Conservation (phyloP, 1,140 invertebrate species). For the Bombus sibiricus region DNA sequence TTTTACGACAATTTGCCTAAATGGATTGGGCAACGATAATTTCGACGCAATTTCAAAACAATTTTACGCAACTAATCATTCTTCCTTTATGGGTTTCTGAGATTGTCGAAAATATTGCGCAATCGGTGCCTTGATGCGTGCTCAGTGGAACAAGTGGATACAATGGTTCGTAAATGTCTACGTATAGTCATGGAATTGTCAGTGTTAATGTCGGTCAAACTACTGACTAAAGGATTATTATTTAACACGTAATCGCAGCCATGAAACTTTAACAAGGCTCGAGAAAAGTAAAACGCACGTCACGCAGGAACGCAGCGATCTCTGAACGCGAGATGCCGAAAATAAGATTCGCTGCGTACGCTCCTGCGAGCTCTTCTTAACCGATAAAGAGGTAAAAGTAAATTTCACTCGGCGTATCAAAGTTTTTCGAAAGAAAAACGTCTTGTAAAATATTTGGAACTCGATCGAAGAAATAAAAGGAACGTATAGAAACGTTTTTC, state of each 20-base stretch:
- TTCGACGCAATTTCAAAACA: not conserved
- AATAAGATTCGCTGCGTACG: not conserved
- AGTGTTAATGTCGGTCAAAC: not conserved
- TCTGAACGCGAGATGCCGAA: not conserved
- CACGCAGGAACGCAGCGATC: not conserved
- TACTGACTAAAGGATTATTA: not conserved
- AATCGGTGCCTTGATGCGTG: too few relatives aligned
- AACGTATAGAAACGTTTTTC: not conserved
- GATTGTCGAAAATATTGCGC: too few relatives aligned
- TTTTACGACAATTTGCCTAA: not conserved
- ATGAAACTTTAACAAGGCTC: not conserved
- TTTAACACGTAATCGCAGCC: not conserved
- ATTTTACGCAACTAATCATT: not conserved
- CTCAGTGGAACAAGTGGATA: not conserved
- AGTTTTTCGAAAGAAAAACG: not conserved
- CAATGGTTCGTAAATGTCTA: not conserved
- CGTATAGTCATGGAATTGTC: too few relatives aligned
- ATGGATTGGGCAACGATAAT: not conserved
- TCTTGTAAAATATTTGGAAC: not conserved
- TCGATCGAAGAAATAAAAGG: too few relatives aligned
- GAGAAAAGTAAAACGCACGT: not conserved
- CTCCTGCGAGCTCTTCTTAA: not conserved
- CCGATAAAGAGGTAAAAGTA: slow-evolving; percentile 11
- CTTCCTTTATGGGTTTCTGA: too few relatives aligned
- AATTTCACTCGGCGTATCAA: not conserved